Evolutionary conservation across 2,888 invertebrate genomes (phyloP).

Genomic region (Rhabditoides inermis): DNA sequence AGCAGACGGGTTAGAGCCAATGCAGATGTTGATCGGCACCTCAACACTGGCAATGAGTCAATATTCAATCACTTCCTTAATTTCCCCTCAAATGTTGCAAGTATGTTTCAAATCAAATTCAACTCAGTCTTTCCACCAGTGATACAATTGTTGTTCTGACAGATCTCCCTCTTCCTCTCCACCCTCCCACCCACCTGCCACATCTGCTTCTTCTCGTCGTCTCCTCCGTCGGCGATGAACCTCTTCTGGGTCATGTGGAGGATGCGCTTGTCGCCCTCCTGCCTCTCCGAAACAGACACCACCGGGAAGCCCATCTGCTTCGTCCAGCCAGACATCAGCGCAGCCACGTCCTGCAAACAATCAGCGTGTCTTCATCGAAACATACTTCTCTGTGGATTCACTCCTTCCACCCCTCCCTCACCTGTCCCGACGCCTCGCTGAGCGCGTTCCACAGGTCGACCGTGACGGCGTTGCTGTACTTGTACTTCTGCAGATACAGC

Average conservation of each 20-base stretch:
- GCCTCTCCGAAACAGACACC: slow-evolving; percentile 58
- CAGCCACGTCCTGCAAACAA: slow-evolving; percentile 69
- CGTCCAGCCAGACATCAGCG: slow-evolving; percentile 93
- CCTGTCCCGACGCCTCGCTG: slow-evolving; percentile 69
- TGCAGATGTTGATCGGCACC: no score
- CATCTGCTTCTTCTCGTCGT: slow-evolving; percentile 60
- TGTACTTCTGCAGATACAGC: slow-evolving; percentile 72
- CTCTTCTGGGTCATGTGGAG: slow-evolving; percentile 75
- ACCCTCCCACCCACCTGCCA: slow-evolving; percentile 69
- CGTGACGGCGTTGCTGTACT: slow-evolving; percentile 81
- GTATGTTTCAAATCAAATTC: no score
- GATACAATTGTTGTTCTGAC: no score
- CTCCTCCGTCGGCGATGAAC: slow-evolving; percentile 69
- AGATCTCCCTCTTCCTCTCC: no score
- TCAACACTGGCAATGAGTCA: no score
- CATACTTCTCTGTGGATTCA: slow-evolving; percentile 72
- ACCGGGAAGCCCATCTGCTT: slow-evolving; percentile 89
- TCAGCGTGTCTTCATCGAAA: slow-evolving; percentile 55
- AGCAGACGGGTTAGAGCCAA: no score
- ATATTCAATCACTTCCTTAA: no score
- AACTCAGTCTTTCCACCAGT: no score
- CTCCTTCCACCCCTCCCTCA: no score
- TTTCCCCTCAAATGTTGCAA: no score
- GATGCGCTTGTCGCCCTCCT: slow-evolving; percentile 56
- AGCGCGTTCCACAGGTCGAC: slow-evolving; percentile 83